Evolutionary conservation across 2,113 vertebrate species (phyloP).

Genomic region (Corythaeola cristata): DNA sequence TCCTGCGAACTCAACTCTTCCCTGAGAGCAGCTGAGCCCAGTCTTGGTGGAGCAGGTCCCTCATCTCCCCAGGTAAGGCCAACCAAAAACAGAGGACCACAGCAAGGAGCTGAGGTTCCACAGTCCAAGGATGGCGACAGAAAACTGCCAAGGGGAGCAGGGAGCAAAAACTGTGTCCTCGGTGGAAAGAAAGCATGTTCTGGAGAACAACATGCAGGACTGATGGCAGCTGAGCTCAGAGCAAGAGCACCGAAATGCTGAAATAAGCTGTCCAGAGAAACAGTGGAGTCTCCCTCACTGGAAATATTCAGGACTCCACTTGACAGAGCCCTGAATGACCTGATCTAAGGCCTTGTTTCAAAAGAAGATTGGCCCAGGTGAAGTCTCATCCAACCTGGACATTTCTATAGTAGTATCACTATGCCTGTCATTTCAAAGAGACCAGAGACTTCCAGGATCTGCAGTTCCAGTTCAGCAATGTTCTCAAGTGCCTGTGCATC

Average conservation of each 20-base stretch:
- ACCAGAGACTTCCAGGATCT: neutral
- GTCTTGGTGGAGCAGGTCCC: neutral
- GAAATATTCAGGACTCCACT: neutral
- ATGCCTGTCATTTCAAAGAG: neutral
- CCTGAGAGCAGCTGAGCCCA: neutral
- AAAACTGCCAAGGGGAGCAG: neutral
- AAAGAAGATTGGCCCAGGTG: neutral
- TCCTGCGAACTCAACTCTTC: neutral
- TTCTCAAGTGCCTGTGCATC: neutral
- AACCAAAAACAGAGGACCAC: neutral
- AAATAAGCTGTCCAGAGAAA: neutral
- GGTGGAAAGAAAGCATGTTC: neutral
- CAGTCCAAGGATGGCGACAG: neutral
- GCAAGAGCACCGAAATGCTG: neutral
- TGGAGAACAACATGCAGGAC: neutral
- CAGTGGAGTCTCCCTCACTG: neutral
- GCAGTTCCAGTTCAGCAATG: neutral
- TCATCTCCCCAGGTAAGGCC: neutral
- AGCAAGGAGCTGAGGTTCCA: neutral
- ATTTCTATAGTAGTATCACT: neutral
- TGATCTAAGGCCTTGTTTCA: neutral
- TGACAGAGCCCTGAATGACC: neutral
- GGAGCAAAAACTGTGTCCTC: neutral
- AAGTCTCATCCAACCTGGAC: neutral
- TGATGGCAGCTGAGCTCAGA: neutral